phyloP scores from a whole-genome alignment of 1,140 invertebrate genomes.

The Pentalonia nigronervosa region DNA sequence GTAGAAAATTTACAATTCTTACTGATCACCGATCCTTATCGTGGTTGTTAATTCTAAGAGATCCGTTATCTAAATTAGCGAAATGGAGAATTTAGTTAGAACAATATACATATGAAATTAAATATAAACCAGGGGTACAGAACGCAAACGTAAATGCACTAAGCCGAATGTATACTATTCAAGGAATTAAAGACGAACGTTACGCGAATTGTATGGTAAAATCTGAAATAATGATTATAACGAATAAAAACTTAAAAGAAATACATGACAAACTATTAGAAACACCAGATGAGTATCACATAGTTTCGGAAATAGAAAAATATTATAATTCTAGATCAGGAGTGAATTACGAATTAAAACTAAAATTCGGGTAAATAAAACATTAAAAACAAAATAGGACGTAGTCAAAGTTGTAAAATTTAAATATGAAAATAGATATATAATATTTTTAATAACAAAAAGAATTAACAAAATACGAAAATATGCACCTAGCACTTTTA shows the following conservation, averaged over 20 bases:
- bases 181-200: not conserved
- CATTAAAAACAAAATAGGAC: not conserved
- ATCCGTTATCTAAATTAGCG: no score
- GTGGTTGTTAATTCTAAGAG: slow-evolving; percentile 61
- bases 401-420: not conserved
- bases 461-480: not conserved
- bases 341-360: no score
- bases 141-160: slow-evolving; percentile 62
- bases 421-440: not conserved
- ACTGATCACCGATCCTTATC: slow-evolving; percentile 67
- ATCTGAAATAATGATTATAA: not conserved
- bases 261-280: not conserved
- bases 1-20: slow-evolving; percentile 65
- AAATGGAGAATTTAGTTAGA: slow-evolving; percentile 61
- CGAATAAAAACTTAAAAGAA: not conserved
- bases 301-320: no score
- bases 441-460: not conserved
- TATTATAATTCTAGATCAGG: no score
- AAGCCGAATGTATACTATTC: not conserved
- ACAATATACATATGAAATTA: slow-evolving; percentile 65
- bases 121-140: slow-evolving; percentile 64
- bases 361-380: not conserved
- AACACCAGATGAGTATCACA: not conserved
- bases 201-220: not conserved
- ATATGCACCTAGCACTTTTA: not conserved